Conservation (phyloP, 2,888 invertebrate genomes). For the Tinea semifulvella region DNA sequence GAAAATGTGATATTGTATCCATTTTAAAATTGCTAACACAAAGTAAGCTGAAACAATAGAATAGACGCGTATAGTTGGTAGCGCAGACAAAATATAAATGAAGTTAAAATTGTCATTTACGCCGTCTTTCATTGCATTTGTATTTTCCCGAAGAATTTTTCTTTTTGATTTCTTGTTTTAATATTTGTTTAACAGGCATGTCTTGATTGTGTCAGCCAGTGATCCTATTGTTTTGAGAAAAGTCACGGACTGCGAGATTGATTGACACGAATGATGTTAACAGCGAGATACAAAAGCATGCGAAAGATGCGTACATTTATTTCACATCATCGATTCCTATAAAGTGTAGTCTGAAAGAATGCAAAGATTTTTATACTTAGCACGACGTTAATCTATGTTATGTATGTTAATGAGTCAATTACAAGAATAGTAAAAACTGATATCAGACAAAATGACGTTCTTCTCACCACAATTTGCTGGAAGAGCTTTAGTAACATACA, state of each 20-base stretch:
- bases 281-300: not conserved
- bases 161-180: conserved; percentile 20
- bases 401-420: no score
- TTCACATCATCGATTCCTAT: no score
- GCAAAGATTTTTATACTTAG: no score
- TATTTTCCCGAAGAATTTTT: conserved; percentile 5
- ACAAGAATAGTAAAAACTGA: no score
- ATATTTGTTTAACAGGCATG: conserved; percentile 40
- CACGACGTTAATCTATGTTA: no score
- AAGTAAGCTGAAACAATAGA: not conserved
- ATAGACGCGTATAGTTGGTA: not conserved
- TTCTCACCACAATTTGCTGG: no score
- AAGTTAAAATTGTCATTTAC: not conserved
- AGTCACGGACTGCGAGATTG: conserved; percentile 52
- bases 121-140: not conserved
- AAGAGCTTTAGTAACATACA: no score
- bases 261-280: conserved; percentile 33
- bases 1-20: not conserved
- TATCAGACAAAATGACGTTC: no score
- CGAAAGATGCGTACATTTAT: no score
- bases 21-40: not conserved
- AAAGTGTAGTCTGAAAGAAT: no score
- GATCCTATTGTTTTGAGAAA: conserved; percentile 57
- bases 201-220: conserved; percentile 34
- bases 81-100: conserved; percentile 3